These are phyloP conservation scores for Palythoa grandiflora DNA, from an alignment of 92 coral and sea anemone genomes.

Conservation along the genomic window DNA sequence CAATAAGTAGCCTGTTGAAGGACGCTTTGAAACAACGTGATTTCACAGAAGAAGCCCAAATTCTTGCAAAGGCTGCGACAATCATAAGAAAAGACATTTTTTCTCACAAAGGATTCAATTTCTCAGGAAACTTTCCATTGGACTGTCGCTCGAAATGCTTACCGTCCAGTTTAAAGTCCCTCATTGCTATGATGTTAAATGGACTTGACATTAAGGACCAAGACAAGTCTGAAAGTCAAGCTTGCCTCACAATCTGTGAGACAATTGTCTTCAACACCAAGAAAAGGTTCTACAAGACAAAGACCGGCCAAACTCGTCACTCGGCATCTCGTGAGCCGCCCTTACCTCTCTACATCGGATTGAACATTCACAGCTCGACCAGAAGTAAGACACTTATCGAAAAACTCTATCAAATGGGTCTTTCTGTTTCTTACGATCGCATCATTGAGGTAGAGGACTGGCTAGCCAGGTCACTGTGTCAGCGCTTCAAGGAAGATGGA, in stretches of 20 bases:
- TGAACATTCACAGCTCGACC: constrained; percentile 66
- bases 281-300: constrained; percentile 53
- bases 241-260: constrained; percentile 86
- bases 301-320: constrained; percentile 85
- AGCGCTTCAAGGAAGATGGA: constrained; percentile 58
- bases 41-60: background rate
- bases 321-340: constrained; percentile 77
- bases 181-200: constrained; percentile 64
- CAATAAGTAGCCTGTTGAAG: background rate
- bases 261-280: constrained; percentile 76
- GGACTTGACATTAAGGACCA: constrained; percentile 78
- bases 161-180: background rate
- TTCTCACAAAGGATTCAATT: background rate
- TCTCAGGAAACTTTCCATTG: background rate
- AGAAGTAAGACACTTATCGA: constrained; percentile 76
- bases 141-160: background rate
- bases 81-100: background rate
- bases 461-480: constrained; percentile 53
- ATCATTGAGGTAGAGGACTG: constrained; percentile 58
- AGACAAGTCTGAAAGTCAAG: constrained; percentile 70
- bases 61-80: background rate
- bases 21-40: background rate
- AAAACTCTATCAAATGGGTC: constrained; percentile 75
- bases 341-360: constrained; percentile 70
- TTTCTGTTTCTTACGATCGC: constrained; percentile 61